Base-by-base conservation (phyloP, 2,113 vertebrate species). In the Coturnix japonica region DNA sequence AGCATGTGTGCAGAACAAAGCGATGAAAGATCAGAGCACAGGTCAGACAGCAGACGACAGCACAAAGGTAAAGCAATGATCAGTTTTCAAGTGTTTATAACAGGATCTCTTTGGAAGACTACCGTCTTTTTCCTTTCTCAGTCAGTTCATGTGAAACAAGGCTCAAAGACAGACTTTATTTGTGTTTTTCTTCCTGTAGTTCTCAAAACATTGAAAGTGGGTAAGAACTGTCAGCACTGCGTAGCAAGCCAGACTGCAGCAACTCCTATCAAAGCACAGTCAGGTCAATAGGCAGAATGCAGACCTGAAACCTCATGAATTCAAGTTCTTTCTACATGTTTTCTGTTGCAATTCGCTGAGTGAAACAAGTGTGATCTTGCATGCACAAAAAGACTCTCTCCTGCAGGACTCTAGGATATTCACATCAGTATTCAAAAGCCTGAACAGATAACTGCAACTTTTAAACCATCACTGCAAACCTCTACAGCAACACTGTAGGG, bases 221-320 rank as follows among this genome's bases (percentile, higher is more conserved):
- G 6, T 26, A 65, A 60, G 28, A 47, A 69, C 9, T 19, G n/a
- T 4, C 51, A 3, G 1, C 33, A 65, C 67, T 35, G 47, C 10
- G 4, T 13, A 81, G 66, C 19, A 46, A 67, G 21, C 6, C 46
- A 60, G 19, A 2, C 64, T n/a, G 47, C 56, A 43, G 15, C 56
- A 71, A 56, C 33, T 51, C 64, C 46, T 4, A 1, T 7, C 59
- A 71, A 47, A 56, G 54, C 39, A 23, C n/a, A 19, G 5, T 25
- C 49, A 54, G 43, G 26, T 23, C 7, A 4, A 69, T 0, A 60
- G 13, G 12, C 11, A 89, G 79, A 46, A 39, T 0, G 2, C 31
- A 66, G 41, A 71, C 11, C 3, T 3, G 16, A 1, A 2, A 44
- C 25, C 12, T 47, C 22, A 37, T 30, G 7, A 57, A 47, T 25